Conservation (phyloP, 1,140 invertebrate species). For the Lordiphosa collinella region DNA sequence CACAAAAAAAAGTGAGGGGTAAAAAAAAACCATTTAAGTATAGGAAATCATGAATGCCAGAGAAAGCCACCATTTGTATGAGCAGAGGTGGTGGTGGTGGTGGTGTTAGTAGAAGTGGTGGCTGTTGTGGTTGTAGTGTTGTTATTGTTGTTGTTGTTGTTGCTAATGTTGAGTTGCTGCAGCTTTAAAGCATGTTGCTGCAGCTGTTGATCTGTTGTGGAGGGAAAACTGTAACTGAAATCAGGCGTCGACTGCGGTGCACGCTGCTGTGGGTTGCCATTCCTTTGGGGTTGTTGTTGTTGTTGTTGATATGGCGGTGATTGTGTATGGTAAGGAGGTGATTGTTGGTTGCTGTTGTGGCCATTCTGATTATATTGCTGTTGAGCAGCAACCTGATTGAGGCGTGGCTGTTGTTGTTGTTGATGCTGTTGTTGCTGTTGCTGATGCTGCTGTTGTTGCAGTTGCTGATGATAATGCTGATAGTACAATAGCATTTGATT, state of each 20-base stretch:
- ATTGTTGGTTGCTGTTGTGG: constrained; percentile 8
- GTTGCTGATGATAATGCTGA: constrained; percentile 31
- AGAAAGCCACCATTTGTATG: constrained; percentile 32
- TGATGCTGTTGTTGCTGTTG: constrained; percentile 23
- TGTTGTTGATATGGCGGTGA: constrained; percentile 8
- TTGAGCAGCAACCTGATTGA: constrained; percentile 21
- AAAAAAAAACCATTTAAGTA: constrained; percentile 49
- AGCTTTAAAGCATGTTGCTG: constrained; percentile 9
- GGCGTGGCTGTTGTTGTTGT: constrained; percentile 10
- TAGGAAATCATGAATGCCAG: constrained; percentile 57
- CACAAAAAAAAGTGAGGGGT: constrained; percentile 39
- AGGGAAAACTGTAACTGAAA: constrained; percentile 1
- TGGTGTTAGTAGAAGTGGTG: constrained; percentile 10
- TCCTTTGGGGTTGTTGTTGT: constrained; percentile 17
- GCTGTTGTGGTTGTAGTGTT: constrained; percentile 1
- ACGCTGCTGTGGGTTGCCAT: neutral
- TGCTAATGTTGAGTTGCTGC: constrained; percentile 11
- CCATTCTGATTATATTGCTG: constrained; percentile 13
- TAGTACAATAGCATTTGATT: constrained; percentile 43
- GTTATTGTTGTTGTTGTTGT: constrained; percentile 10
- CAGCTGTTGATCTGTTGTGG: constrained; percentile 12
- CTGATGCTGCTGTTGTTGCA: constrained; percentile 26
- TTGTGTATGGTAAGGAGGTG: constrained; percentile 4
- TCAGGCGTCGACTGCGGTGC: constrained; percentile 3
- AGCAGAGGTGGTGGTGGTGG: neutral